Base-by-base conservation (phyloP, 1,140 invertebrate genomes). In the Laupala kohalensis region DNA sequence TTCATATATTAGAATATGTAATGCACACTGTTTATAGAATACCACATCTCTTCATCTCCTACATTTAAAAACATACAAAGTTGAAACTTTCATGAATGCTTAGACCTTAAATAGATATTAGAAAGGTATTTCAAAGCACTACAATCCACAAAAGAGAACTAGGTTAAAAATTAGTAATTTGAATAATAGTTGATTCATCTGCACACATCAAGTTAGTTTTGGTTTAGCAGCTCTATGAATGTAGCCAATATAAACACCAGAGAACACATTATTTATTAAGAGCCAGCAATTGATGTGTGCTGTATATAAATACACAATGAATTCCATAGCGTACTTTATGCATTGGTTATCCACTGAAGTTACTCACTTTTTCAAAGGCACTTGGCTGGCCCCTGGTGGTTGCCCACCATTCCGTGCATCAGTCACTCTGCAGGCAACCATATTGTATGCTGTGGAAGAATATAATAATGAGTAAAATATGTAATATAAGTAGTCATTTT, bases 361-460 rank as follows among this genome's bases (percentile, higher is more conserved):
- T 29, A 91, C 91, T 92, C 86, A 96, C 94, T 95, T 96, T 89
- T 95, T 96, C 87, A 95, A 93, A 92, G 94, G 92, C 90, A 95
- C 93, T 92, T 95, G 93, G 90, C 92, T 94, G 84, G 92, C 92
- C 83, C 86, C 83, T 82, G 89, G 85, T 85, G 88, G 82, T 85
- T 90, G 85, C 83, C 91, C 81, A 79, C 92, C 93, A 81, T 93
- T 94, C 83, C 93, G 89, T 76, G 92, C 87, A 81, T 96, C 94
- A 77, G 93, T 93, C 80, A 95, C 90, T 81, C 94, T 89, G 88
- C 93, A 95, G 81, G 94, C 92, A 85, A 97, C 94, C 93, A 96
- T 95, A 85, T 95, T 96, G 88, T 96, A 96, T 84, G 93, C 94
- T 96, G 89, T 83, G 27, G 24, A 30, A 27, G 24, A 30, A 68